Conservation (phyloP, 2,888 invertebrate genomes). For the Agrypnus murinus region DNA sequence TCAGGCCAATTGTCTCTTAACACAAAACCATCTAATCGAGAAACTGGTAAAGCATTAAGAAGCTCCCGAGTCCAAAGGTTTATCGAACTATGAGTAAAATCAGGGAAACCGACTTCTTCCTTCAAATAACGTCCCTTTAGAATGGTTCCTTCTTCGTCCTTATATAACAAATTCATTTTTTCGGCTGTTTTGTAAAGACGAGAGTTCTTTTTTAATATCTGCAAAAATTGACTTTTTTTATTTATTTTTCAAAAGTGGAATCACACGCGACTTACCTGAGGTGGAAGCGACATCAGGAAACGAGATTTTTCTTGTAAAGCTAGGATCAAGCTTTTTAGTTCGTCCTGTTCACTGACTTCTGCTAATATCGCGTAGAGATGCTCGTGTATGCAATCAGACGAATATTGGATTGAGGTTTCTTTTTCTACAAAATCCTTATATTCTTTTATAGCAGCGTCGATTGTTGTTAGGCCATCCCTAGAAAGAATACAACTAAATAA, state of each 20-base stretch:
- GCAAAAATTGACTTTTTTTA: conserved; percentile 11
- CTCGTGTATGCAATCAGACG: conserved; percentile 72
- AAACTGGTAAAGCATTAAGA: conserved; percentile 21
- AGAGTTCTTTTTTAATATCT: conserved; percentile 39
- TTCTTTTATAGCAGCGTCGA: conserved; percentile 59
- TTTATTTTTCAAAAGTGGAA: not conserved
- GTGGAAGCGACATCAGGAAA: conserved; percentile 64
- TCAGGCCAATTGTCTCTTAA: conserved; percentile 76
- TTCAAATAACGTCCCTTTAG: conserved; percentile 62
- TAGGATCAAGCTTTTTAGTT: conserved; percentile 15
- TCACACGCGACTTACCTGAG: conserved; percentile 52
- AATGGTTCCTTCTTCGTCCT: conserved; percentile 49
- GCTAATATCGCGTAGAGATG: conserved; percentile 62
- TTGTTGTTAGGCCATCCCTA: conserved; percentile 60
- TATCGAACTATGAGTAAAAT: conserved; percentile 61
- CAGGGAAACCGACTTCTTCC: conserved; percentile 65
- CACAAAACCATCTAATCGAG: conserved; percentile 69
- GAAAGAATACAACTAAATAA: conserved; percentile 51
- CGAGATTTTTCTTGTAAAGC: conserved; percentile 29
- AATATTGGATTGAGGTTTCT: conserved; percentile 60
- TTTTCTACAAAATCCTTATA: conserved; percentile 54
- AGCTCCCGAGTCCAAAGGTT: conserved; percentile 58
- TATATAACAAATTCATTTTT: conserved; percentile 61
- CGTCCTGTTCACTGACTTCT: conserved; percentile 21
- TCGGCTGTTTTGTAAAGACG: conserved; percentile 58